Base-by-base conservation (phyloP, 1,140 invertebrate genomes). In the Pemphigus obesinymphae region DNA sequence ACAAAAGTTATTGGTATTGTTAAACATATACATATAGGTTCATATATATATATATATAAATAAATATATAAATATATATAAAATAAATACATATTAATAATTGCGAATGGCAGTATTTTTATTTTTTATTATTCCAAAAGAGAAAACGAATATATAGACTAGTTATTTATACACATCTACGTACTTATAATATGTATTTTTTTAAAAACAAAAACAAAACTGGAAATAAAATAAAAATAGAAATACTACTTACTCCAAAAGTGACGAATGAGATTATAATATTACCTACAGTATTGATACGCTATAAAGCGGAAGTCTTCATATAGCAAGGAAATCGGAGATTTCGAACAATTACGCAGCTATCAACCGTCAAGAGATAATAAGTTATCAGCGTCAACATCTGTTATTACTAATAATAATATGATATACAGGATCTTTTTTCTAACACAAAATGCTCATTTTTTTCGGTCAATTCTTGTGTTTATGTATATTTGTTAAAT, bases 1-100 rank as follows among this genome's bases (percentile, higher is more conserved):
- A 45, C 15, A 50, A 48, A 73, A 48, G 15, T 29, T 48, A 73
- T 73, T 50, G 43, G 15, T 73, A 31, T 73, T 73, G 70, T 73
- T 8, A 73, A 48, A 50, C 26, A 17, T 45, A 50, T 73, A 13
- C 13, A 72, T 23, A 20, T n/a, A 68, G n/a, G n/a, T n/a, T n/a
- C n/a, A n/a, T n/a, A n/a, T n/a, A n/a, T n/a, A n/a, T n/a, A n/a
- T n/a, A n/a, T n/a, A n/a, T n/a, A n/a, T n/a, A n/a, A n/a, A n/a
- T n/a, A n/a, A n/a, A n/a, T n/a, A n/a, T 72, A 48, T 72, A 72
- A 43, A 43, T 48, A 29, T 15, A 72, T 48, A 72, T 48, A n/a
- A 29, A 72, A 72, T 72, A 72, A 72, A 72, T 45, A 72, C 6
- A 72, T 48, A 72, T 72, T 72, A 72, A 72, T 29, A 20, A 72